Base-by-base conservation (phyloP, 2,888 invertebrate genomes). In the Pseudoips prasinana region DNA sequence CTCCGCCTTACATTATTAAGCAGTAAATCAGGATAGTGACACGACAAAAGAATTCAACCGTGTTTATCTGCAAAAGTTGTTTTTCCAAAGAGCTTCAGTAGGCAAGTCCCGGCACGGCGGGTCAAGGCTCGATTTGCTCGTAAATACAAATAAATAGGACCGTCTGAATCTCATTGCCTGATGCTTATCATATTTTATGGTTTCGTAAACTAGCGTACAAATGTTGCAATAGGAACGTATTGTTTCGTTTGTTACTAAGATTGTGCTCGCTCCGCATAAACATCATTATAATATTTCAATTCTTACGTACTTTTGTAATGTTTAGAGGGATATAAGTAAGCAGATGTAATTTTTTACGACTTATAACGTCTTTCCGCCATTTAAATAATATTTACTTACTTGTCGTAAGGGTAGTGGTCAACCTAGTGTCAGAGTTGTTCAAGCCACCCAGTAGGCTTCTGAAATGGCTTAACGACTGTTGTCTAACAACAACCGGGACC, bases 141-240 rank as follows among this genome's bases (percentile, higher is more conserved):
- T 83, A 82, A 85, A 83, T 82, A 83, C 77, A 74, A 81, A 80
- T 79, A 83, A 79, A 83, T 79, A 72, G 73, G 73, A 73, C 72
- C 66, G 70, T 59, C 74, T 70, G 79, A 76, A 76, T 78, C 73
- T 75, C 74, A 73, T 79, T 77, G 74, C 59, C 62, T 60, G 79
- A 81, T 82, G 68, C 71, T 81, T 82, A 84, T 84, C 83, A 79
- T 82, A 77, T 80, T 82, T 85, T 82, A 83, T 77, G 69, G 64
- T 73, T 74, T 62, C 65, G 72, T 75, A 73, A 77, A 77, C 73
- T 73, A 68, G 61, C 72, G 59, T 66, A 68, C 70, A 70, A 75
- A 69, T 73, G 68, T 68, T 68, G 56, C 64, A 64, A 64, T 80
- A 80, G 73, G 65, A 67, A 64, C 57, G 53, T 59, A 61, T 67